Conservation (phyloP, 2,888 invertebrate genomes). For the Chalcis sispes region DNA sequence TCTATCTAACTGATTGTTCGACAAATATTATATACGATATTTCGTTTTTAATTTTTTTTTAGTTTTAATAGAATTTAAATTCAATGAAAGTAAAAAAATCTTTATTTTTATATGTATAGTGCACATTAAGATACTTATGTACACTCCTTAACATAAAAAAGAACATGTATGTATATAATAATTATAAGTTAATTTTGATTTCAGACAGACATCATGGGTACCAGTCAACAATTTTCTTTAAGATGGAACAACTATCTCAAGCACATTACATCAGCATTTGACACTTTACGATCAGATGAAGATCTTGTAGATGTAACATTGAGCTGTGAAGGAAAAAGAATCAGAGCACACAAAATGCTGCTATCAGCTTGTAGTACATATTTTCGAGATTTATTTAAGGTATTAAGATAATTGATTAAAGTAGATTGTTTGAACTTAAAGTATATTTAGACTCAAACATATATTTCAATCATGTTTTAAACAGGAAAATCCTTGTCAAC, state of each 20-base stretch:
- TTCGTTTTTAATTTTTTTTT: too few relatives aligned
- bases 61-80: neutral
- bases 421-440: neutral
- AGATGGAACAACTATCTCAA: constrained; percentile 92
- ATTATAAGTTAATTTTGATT: too few relatives aligned
- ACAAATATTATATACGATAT: too few relatives aligned
- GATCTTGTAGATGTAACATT: constrained; percentile 89
- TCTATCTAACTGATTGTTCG: neutral
- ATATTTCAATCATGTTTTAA: constrained; percentile 68
- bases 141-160: too few relatives aligned
- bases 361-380: constrained; percentile 90
- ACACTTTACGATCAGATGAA: constrained; percentile 80
- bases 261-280: constrained; percentile 89
- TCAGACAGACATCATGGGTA: constrained; percentile 76
- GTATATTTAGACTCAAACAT: neutral
- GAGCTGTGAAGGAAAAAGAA: constrained; percentile 89
- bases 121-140: neutral
- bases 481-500: constrained; percentile 87
- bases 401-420: constrained; percentile 60
- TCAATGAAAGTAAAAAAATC: neutral
- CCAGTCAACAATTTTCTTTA: constrained; percentile 88
- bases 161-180: constrained; percentile 10
- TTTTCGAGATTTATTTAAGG: constrained; percentile 80
- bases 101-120: neutral
- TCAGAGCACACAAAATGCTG: constrained; percentile 90